These are phyloP conservation scores for Leptinotarsa rubiginosa DNA, from an alignment of 2,888 invertebrate species.

Conservation along the genomic window DNA sequence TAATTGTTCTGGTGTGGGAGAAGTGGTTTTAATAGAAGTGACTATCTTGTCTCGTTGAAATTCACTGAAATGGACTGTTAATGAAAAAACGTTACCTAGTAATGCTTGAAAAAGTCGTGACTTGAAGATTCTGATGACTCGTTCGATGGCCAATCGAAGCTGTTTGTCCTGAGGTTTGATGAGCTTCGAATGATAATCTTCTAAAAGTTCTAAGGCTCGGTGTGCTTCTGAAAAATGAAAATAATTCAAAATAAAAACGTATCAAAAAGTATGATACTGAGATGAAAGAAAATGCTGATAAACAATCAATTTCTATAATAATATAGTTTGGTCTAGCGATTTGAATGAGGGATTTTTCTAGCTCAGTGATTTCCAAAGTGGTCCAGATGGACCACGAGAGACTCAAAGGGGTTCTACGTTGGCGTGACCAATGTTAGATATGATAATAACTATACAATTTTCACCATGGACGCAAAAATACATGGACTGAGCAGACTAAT, in stretches of 20 bases:
- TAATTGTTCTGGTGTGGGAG: not conserved
- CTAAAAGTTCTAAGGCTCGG: slow-evolving; percentile 96
- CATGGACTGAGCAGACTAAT: too few species aligned
- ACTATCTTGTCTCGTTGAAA: not conserved
- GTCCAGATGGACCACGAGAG: too few species aligned
- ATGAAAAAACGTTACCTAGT: slow-evolving; percentile 79
- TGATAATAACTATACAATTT: too few species aligned
- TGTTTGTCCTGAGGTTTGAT: slow-evolving; percentile 95
- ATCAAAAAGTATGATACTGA: not conserved
- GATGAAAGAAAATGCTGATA: too few species aligned
- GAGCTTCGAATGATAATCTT: slow-evolving; percentile 97
- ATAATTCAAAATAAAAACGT: not conserved
- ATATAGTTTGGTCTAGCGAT: too few species aligned
- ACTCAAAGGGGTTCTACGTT: too few species aligned
- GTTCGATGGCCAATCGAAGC: slow-evolving; percentile 94
- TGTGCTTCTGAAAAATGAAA: slow-evolving; percentile 85
- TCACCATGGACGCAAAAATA: too few species aligned
- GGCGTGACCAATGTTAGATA: too few species aligned
- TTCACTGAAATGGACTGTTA: not conserved
- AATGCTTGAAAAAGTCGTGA: slow-evolving; percentile 97
- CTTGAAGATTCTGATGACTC: slow-evolving; percentile 98
- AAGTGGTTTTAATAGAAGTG: not conserved
- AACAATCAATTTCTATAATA: too few species aligned
- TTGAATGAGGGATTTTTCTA: too few species aligned
- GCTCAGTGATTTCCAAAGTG: too few species aligned